Evolutionary conservation across 2,797 vertebrate genomes (phyloP).

Genomic region (Microhierax caerulescens): DNA sequence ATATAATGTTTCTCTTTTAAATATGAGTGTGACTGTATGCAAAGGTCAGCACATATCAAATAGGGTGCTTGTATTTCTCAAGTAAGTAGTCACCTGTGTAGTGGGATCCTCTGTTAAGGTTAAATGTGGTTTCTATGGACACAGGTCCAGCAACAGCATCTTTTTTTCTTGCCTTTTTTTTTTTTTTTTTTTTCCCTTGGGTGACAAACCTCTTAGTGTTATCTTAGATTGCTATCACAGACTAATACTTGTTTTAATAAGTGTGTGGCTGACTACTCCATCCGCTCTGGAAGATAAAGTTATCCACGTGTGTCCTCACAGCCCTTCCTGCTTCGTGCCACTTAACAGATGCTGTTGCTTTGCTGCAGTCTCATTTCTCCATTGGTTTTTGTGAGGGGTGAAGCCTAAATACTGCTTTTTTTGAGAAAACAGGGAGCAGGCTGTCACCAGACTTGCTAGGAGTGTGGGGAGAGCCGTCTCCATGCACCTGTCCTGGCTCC

Average conservation of each 20-base stretch:
- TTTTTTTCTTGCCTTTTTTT: background rate
- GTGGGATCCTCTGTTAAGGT: background rate
- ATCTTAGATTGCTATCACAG: constrained; percentile 42
- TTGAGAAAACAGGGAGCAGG: background rate
- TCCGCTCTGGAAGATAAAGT: background rate
- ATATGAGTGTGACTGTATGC: background rate
- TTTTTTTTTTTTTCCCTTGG: background rate
- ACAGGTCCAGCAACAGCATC: background rate
- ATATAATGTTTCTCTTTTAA: background rate
- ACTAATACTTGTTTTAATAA: constrained; percentile 41
- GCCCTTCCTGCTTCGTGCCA: background rate
- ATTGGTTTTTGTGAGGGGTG: background rate
- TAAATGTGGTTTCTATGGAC: constrained; percentile 32
- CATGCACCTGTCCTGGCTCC: background rate
- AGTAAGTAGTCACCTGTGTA: background rate
- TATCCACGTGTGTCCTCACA: background rate
- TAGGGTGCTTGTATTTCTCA: background rate
- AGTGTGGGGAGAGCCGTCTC: background rate
- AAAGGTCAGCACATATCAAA: background rate
- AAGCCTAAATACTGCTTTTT: background rate
- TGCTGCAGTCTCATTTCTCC: background rate
- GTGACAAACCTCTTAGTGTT: constrained; percentile 24
- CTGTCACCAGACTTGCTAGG: background rate
- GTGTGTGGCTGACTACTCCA: background rate
- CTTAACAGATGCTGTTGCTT: background rate